Percentiles rank a stretch among this genome's conserved stretches.
Evolutionary conservation across 1,140 invertebrate species (phyloP).

Genomic region (Drosophila sproati): DNA sequence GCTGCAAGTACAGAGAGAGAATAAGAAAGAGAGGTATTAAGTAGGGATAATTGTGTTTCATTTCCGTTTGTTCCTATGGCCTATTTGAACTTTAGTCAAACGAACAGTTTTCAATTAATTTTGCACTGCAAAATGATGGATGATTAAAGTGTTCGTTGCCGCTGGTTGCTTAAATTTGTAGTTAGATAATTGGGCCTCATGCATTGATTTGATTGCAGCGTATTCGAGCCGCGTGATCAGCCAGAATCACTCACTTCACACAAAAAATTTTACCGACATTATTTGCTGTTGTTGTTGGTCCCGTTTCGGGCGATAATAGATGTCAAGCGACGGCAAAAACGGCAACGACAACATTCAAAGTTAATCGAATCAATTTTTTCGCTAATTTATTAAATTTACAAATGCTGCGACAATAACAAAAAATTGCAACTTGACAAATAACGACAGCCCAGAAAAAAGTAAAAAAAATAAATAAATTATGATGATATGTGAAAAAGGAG

Average conservation of each 20-base stretch:
- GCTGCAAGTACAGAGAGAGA: slow-evolving; percentile 33
- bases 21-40: slow-evolving; percentile 23
- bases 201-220: slow-evolving; percentile 4
- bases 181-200: slow-evolving; percentile 1
- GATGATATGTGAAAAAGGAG: slow-evolving; percentile 43
- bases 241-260: slow-evolving; percentile 27
- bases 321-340: slow-evolving; percentile 31
- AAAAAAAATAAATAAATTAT: slow-evolving; percentile 31
- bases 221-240: slow-evolving; percentile 48
- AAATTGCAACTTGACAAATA: slow-evolving; percentile 48
- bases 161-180: neutral
- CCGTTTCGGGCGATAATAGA: slow-evolving; percentile 64
- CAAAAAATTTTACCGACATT: slow-evolving; percentile 40
- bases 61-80: slow-evolving; percentile 2
- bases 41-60: slow-evolving; percentile 14
- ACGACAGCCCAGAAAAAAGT: slow-evolving; percentile 35
- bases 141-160: neutral
- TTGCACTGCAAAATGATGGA: neutral
- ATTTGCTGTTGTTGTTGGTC: slow-evolving; percentile 36
- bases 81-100: neutral
- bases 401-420: slow-evolving; percentile 55
- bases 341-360: slow-evolving; percentile 61
- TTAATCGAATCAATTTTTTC: slow-evolving; percentile 80
- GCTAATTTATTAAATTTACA: slow-evolving; percentile 82
- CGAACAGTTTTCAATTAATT: neutral